Evolutionary conservation across 2,797 vertebrate species (phyloP), one percentile per base, ranked within the genome.

Genomic region (Florisuga fusca): DNA sequence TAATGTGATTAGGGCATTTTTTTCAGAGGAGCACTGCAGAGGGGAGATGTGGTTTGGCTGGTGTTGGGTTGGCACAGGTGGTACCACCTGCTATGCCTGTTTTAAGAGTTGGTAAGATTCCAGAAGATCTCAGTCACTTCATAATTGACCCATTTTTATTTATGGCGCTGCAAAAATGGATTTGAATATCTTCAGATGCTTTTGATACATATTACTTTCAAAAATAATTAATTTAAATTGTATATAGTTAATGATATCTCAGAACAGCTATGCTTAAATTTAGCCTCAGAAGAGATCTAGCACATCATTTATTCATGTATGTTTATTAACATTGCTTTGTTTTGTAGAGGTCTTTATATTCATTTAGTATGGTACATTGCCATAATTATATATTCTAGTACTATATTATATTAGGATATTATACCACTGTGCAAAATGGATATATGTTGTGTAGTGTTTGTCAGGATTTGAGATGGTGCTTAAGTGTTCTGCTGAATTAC

Each of bases 61-160:
- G 73, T 17, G 5, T 63, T 86, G 69, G 71, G 38, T 43, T 90
- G 80, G 78, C 92, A 64, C 89, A 97, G 84, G 87, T 94, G 94
- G 91, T n/a, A 8, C 93, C 96, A 95, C 62, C 95, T 97, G 95
- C 94, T 91, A 0, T 62, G 89, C 41, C 78, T 93, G 57, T 67
- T 91, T 63, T 79, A n/a, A 77, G 80, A 90, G 50, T 63, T 90
- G 90, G 38, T 93, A 43, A 79, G 68, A 9, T 26, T 90, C 31
- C 88, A 76, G 67, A 38, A 69, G 14, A 69, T 84, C 61, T 84
- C 51, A 31, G 0, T 69, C 72, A 79, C 50, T 88, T 82, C 38
- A 46, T 89, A 89, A 50, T 89, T 86, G 72, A 50, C n/a, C 69
- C 41, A 2, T 22, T 93, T 76, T 95, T 91, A 38, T 75, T 34